Evolutionary conservation across 2,113 vertebrate genomes (phyloP), one percentile per base, ranked within the genome.

Genomic region (Carettochelys insculpta): DNA sequence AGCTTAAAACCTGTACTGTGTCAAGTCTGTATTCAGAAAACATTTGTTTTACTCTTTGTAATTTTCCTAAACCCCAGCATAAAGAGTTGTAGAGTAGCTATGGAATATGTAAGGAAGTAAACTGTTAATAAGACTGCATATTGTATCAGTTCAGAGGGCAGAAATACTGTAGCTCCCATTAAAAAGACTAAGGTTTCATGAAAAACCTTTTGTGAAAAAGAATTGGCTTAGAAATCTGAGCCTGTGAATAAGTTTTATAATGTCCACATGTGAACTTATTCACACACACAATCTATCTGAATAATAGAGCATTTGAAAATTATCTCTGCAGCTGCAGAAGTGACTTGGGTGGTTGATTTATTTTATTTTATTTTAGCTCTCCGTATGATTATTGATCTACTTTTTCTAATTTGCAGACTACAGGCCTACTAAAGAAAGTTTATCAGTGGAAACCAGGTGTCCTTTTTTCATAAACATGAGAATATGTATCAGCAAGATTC

Each of bases 161-260:
- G 84, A 92, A 85, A 77, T 85, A 75, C 1, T 78, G 7, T 77
- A 85, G 5, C 45, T 82, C 47, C 81, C n/a, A 43, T 85, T 92
- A 68, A 86, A 83, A 92, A 83, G 56, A 83, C 3, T 50, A 71
- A 81, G 82, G 56, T 83, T 85, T 93, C 24, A 80, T 87, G 93
- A 76, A 87, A 87, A 83, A 71, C 20, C 9, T 86, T 94, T 88
- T 71, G 19, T 92, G 85, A 86, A 43, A 90, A 80, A 56, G 14
- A 12, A 81, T 54, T 94, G 53, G 58, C 61, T 91, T 90, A 85
- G 47, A 87, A 95, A 94, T 88, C 56, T 79, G 84, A 86, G 75
- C 87, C 51, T 82, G 53, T 77, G 77, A 34, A 80, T 86, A 77
- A 92, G 54, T 56, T 85, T 58, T 54, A 90, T 85, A 94, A 94